Conservation (phyloP, 1,140 invertebrate genomes). For the Armadillidium nasatum region DNA sequence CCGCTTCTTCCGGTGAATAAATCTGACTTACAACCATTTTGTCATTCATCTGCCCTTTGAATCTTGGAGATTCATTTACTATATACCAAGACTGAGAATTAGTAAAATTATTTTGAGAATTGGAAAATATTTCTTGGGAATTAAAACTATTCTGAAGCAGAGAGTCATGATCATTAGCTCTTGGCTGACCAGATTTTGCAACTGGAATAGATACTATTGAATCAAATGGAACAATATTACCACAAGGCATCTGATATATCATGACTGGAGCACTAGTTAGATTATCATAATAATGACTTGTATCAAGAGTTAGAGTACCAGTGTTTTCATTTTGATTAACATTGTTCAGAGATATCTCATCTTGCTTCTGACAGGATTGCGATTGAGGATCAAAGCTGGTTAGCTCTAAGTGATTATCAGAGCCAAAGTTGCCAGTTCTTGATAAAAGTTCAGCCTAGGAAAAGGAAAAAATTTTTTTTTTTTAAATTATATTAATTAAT, state of each 20-base stretch:
- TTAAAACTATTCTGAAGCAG: neutral
- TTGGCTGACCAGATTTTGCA: neutral
- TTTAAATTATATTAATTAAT: no score
- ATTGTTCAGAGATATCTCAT: neutral
- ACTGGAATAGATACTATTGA: neutral
- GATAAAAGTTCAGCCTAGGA: neutral
- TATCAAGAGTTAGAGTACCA: neutral
- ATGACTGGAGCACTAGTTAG: neutral
- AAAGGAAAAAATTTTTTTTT: neutral
- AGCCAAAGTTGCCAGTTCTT: neutral
- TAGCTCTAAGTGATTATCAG: neutral
- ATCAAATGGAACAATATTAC: conserved; percentile 2
- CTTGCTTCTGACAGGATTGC: neutral
- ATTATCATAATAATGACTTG: neutral
- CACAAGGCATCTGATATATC: neutral
- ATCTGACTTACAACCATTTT: conserved; percentile 1
- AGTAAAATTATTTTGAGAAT: neutral
- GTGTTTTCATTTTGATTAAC: neutral
- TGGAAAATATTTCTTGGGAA: neutral
- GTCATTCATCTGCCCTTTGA: neutral
- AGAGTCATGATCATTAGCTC: neutral
- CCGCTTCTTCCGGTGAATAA: neutral
- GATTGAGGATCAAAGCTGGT: neutral
- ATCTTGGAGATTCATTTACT: neutral
- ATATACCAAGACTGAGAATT: neutral